Evolutionary conservation across 2,797 vertebrate genomes (phyloP).

Genomic region (Peromyscus eremicus): DNA sequence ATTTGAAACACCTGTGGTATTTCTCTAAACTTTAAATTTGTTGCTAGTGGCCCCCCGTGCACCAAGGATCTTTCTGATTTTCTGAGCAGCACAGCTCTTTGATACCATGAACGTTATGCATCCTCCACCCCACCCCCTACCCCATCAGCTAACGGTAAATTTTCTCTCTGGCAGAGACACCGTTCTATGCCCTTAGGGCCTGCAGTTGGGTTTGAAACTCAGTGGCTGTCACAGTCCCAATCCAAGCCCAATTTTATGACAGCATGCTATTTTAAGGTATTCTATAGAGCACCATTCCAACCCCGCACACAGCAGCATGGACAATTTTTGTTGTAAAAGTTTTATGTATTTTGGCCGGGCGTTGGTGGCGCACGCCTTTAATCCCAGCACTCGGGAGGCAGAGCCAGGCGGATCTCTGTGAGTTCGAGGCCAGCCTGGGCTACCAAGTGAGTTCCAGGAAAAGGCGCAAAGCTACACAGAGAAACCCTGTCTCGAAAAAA

Average conservation of each 20-base stretch:
- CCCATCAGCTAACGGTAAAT: background rate
- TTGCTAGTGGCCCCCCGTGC: background rate
- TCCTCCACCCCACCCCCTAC: background rate
- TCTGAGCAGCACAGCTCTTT: background rate
- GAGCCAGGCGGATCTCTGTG: no score
- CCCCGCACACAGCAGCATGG: background rate
- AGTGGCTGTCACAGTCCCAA: background rate
- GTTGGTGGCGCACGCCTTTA: no score
- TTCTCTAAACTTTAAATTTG: background rate
- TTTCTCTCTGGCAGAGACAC: background rate
- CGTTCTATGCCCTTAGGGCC: background rate
- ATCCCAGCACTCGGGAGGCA: no score
- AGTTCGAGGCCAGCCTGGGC: no score
- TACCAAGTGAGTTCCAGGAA: no score
- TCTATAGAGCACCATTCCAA: background rate
- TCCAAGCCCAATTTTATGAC: background rate
- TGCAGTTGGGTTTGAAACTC: slow-evolving; percentile 1
- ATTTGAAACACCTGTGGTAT: background rate
- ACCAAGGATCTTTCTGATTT: background rate
- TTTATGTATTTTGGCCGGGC: background rate
- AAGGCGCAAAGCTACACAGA: no score
- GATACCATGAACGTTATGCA: background rate
- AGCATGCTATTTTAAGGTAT: slow-evolving; percentile 31
- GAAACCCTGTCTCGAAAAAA: no score
- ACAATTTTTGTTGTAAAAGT: background rate